These are phyloP conservation scores for Drosophila bocqueti DNA, from an alignment of 1,140 invertebrate species.

Conservation along the genomic window DNA sequence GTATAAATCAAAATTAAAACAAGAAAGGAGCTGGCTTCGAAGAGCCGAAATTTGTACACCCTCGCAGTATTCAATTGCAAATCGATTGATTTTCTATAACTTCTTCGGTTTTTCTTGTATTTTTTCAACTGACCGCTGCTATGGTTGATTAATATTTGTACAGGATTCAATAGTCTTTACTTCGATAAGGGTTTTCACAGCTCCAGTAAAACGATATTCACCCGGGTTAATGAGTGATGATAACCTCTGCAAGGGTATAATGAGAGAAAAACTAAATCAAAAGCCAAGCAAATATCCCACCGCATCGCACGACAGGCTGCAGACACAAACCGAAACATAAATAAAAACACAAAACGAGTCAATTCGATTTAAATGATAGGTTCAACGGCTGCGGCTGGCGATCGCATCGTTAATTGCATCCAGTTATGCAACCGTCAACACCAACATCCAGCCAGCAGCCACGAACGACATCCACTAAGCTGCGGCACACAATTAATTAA, in stretches of 20 bases:
- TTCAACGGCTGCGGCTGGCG: slow-evolving; percentile 24
- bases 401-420: slow-evolving; percentile 41
- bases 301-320: slow-evolving; percentile 14
- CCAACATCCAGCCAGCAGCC: background rate
- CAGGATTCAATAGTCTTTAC: background rate
- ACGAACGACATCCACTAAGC: background rate
- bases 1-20: slow-evolving; percentile 28
- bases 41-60: background rate
- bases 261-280: background rate
- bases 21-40: background rate
- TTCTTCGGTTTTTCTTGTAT: background rate
- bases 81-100: background rate
- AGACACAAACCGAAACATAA: background rate
- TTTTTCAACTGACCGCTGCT: background rate
- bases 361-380: slow-evolving; percentile 41
- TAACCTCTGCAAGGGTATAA: background rate
- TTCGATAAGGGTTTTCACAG: background rate
- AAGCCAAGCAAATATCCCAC: background rate
- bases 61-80: background rate
- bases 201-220: background rate
- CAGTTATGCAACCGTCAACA: slow-evolving; percentile 21
- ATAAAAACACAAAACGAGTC: slow-evolving; percentile 18
- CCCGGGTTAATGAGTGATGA: too few species aligned
- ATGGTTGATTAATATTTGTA: background rate
- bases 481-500: slow-evolving; percentile 43